Evolutionary conservation across 1,140 invertebrate genomes (phyloP).

Genomic region (Solenopsis fugax): DNA sequence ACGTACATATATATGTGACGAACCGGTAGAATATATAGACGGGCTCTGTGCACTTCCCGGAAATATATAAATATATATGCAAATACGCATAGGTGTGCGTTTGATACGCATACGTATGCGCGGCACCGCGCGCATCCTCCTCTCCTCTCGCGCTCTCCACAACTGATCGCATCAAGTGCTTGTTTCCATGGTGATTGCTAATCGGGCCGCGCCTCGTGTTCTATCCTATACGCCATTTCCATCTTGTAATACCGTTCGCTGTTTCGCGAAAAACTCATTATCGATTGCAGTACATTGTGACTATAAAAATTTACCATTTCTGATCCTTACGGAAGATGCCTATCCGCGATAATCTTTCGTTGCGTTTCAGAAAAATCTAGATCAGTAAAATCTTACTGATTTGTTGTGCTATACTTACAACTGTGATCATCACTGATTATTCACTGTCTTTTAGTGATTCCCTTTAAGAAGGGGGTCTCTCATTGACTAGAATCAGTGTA

Average conservation of each 20-base stretch:
- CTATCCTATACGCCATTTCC: conserved; percentile 75
- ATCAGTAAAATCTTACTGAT: too few species aligned
- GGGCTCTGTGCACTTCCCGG: conserved; percentile 28
- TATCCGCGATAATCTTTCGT: not conserved
- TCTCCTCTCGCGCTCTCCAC: conserved; percentile 79
- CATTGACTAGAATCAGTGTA: too few species aligned
- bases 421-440: too few species aligned
- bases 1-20: conserved; percentile 62
- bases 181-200: conserved; percentile 89
- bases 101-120: conserved; percentile 23
- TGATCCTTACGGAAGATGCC: not conserved
- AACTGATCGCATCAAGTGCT: conserved; percentile 88
- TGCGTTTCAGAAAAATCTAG: not conserved
- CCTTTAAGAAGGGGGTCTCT: too few species aligned
- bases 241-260: conserved; percentile 5
- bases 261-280: not conserved
- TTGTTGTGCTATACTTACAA: too few species aligned
- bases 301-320: not conserved
- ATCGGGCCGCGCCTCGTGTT: conserved; percentile 86
- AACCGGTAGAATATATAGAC: conserved; percentile 69
- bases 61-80: conserved; percentile 63
- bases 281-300: not conserved
- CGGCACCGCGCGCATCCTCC: conserved; percentile 15
- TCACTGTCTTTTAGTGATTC: too few species aligned
- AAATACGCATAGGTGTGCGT: conserved; percentile 53